These are phyloP conservation scores for Iselma pallidipennis DNA, from an alignment of 2,888 invertebrate genomes.

Conservation along the genomic window DNA sequence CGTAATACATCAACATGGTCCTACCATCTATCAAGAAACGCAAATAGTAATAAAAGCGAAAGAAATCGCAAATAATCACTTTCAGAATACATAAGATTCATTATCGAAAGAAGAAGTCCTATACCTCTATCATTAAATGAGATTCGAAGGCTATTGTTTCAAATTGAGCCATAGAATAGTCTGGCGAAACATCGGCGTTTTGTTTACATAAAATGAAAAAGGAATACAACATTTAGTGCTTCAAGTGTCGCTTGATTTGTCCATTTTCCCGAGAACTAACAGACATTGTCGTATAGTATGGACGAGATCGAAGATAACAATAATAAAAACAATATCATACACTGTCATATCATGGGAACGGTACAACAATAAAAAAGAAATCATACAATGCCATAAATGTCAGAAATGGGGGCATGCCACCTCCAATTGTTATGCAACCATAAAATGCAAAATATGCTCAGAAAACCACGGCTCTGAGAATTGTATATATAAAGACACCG, in stretches of 20 bases:
- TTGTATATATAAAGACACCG: neutral
- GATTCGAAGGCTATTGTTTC: no score
- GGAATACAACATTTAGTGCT: no score
- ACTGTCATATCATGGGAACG: neutral
- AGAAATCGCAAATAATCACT: neutral
- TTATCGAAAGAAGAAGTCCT: neutral
- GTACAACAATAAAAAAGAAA: neutral
- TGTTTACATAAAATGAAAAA: no score
- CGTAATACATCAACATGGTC: slow-evolving; percentile 4
- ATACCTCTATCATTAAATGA: slow-evolving; percentile 2
- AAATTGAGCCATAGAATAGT: no score
- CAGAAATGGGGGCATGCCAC: neutral
- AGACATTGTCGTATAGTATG: no score
- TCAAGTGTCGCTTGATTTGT: no score
- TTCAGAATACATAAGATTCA: slow-evolving; percentile 1
- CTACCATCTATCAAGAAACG: slow-evolving; percentile 7
- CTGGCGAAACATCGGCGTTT: no score
- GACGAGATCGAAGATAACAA: no score
- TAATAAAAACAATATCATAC: neutral
- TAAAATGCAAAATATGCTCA: neutral
- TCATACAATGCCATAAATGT: neutral
- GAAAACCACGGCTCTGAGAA: neutral
- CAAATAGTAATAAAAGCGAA: neutral
- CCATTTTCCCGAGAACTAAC: no score
- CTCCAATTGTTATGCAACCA: neutral